Base-by-base conservation (phyloP, 2,113 vertebrate species). In the Manacus vitellinus region DNA sequence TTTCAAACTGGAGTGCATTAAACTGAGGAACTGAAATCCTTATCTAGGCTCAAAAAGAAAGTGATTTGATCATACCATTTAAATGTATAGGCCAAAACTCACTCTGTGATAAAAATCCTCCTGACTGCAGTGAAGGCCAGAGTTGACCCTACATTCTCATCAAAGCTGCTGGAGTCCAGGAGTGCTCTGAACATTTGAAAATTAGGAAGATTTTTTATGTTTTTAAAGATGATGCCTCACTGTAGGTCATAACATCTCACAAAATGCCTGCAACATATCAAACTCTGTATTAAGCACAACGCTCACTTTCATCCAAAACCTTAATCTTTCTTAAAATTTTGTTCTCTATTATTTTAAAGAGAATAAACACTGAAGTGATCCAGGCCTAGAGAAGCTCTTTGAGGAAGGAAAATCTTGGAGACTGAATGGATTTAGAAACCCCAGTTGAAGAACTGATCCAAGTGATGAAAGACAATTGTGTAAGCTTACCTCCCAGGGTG, bases 261-360 rank as follows among this genome's bases (percentile, higher is more conserved):
- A 92, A 74, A 88, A 77, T 12, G 51, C 28, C 23, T 87, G 37
- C 33, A 66, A 67, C 8, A 4, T 61, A 30, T n/a, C 44, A 63
- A 59, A 41, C 14, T 52, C 56, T 62, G 8, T 35, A 28, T 73
- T 73, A 80, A 68, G 17, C 19, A 44, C 33, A 35, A 9, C 13
- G 27, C 9, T 80, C 17, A 17, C 13, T 89, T 84, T 89, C 39
- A 90, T 67, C 9, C 4, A n/a, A 85, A 70, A 47, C 5, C 8
- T 23, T 41, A 27, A 33, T 37, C 0, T 56, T 85, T 55, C 0
- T 2, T 39, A 39, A 61, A 61, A 5, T 0, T 0, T 3, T 51
- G 39, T 52, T 52, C 6, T 72, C 58, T 46, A n/a, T 7, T 63
- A 67, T 84, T 84, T 76, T 37, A 8, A 74, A 52, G 6, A 78